phyloP scores from a whole-genome alignment of 2,113 vertebrate species.

The Kobus ellipsiprymnus region DNA sequence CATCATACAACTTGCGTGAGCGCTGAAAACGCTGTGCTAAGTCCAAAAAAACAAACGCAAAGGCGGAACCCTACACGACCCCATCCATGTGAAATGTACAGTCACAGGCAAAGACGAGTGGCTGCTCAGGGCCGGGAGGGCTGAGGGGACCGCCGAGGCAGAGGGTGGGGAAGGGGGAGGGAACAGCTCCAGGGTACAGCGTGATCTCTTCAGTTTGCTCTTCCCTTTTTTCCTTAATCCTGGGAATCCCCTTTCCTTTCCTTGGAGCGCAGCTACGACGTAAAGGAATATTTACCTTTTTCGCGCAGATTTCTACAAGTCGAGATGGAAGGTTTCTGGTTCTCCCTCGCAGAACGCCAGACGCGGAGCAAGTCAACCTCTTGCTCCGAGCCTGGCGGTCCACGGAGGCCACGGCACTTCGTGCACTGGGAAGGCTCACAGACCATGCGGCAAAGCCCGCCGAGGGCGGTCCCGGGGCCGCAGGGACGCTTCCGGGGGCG shows the following conservation, averaged over 20 bases:
- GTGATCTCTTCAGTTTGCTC: too few species aligned
- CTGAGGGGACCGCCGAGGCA: too few species aligned
- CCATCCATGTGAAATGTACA: neutral
- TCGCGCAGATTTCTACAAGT: accelerated
- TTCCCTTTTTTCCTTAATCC: neutral
- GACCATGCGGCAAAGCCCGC: neutral
- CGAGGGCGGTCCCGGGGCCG: neutral
- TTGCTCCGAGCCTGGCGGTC: neutral
- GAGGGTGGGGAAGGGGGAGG: accelerated
- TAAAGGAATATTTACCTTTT: neutral
- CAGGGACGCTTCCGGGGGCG: neutral
- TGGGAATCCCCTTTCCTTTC: neutral
- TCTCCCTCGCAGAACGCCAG: neutral
- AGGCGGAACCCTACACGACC: neutral
- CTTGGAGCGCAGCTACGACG: too few species aligned
- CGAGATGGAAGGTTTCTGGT: neutral
- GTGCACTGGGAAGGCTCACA: neutral
- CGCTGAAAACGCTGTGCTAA: too few species aligned
- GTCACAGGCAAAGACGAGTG: neutral
- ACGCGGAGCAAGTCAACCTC: neutral
- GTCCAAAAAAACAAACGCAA: neutral
- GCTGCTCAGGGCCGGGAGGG: too few species aligned
- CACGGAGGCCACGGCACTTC: neutral
- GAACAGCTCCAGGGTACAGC: neutral
- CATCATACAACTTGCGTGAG: neutral